Conservation (phyloP, 2,113 vertebrate genomes). For the Hemibagrus wyckioides region DNA sequence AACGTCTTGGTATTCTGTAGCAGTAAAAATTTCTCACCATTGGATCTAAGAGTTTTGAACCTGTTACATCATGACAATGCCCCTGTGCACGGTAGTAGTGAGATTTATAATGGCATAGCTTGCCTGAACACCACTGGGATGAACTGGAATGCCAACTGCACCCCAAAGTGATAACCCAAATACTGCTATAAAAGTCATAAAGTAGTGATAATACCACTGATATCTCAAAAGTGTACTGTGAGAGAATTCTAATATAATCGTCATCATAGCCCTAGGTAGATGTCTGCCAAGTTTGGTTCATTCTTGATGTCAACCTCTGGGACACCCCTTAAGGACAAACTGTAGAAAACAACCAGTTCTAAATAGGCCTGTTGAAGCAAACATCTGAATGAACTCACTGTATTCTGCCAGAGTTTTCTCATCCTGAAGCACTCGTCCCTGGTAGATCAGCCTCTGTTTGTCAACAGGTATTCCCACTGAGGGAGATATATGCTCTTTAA, state of each 20-base stretch:
- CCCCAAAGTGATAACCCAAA: too few species aligned
- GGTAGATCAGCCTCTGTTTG: constrained; percentile 92
- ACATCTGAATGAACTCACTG: constrained; percentile 73
- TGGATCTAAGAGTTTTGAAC: neutral
- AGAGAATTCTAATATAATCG: neutral
- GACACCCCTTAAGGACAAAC: neutral
- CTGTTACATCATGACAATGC: neutral
- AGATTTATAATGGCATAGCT: neutral
- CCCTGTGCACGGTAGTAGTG: neutral
- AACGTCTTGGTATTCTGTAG: neutral
- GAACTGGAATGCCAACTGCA: neutral
- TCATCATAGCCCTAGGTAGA: neutral
- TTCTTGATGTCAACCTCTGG: neutral
- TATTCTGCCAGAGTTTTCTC: constrained; percentile 89
- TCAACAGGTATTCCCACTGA: constrained; percentile 89
- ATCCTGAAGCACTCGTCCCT: constrained; percentile 89
- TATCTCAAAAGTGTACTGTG: neutral
- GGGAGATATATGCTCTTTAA: constrained; percentile 88
- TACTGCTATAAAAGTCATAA: neutral
- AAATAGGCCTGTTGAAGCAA: neutral
- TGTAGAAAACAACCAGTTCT: neutral
- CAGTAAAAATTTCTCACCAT: neutral
- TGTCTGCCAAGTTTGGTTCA: neutral
- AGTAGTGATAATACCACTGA: neutral
- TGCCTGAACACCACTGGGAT: neutral